These are phyloP conservation scores for Simalia tracyae DNA, from an alignment of 2,797 vertebrate genomes.

Conservation along the genomic window DNA sequence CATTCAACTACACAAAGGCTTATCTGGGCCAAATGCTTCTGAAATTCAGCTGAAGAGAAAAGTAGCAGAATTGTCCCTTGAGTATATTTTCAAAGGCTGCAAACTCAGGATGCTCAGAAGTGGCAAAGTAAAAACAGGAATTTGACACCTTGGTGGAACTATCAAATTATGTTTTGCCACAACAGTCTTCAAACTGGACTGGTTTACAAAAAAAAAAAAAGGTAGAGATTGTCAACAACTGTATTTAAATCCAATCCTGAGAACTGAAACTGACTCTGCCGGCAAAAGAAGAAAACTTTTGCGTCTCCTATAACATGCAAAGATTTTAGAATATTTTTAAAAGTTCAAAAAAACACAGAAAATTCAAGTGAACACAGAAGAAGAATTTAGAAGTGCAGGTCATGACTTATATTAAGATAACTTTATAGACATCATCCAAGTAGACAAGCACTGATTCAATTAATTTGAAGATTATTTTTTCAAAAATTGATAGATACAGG, in stretches of 20 bases:
- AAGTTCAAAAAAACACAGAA: slow-evolving; percentile 17
- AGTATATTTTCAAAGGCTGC: neutral
- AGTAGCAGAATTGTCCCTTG: neutral
- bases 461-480: slow-evolving; percentile 14
- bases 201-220: neutral
- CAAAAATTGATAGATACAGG: slow-evolving; percentile 34
- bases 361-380: neutral
- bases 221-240: neutral
- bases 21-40: neutral
- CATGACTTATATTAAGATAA: neutral
- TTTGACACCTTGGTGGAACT: neutral
- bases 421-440: slow-evolving; percentile 9
- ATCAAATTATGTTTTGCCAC: neutral
- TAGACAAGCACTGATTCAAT: neutral
- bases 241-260: neutral
- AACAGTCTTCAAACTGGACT: neutral
- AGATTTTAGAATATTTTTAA: slow-evolving; percentile 34
- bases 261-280: too few relatives aligned
- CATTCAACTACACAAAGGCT: neutral
- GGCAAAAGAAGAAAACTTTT: neutral
- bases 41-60: neutral
- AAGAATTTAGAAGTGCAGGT: neutral
- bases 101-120: neutral
- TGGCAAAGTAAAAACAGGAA: neutral
- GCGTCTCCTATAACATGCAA: neutral